Evolutionary conservation across 2,797 vertebrate species (phyloP), one percentile per base, ranked within the genome.

Genomic region (Notolepis coatsorum): DNA sequence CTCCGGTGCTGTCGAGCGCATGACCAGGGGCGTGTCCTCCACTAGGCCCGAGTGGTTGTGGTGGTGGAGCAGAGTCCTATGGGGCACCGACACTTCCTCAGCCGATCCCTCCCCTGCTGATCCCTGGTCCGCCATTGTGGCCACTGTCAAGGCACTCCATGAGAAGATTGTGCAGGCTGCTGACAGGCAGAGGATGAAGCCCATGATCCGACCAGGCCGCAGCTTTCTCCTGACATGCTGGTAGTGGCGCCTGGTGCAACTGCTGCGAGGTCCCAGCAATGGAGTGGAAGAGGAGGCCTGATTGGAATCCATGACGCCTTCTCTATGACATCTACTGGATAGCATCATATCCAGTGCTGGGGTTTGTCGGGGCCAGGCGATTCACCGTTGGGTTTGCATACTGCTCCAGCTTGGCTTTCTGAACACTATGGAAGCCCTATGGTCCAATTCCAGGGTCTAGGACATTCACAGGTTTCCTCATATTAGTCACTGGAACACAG

Each of bases 111-210:
- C 72, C 2, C n/a, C 43, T 1, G 18, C 13, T 1, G 63, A 68
- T 20, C 68, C 67, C 35, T 23, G 38, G 30, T 65, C 65, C 64
- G 68, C 78, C 5, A 73, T 49, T 64, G 82, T 92, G 68, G 65
- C 89, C 84, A 94, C 88, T 53, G 93, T 92, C 84, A 97, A 96
- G 96, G 96, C 96, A 96, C 95, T 93, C 88, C 94, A 85, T 65
- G 93, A 94, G 87, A 95, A 93, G 72, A 96, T 88, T 77, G 86
- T 89, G 90, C 94, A 94, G 78, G 96, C 89, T 60, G 87, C 94
- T 61, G 89, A 87, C 73, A 99, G 72, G 80, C 95, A 92, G 63
- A 97, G 12, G 60, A 94, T 61, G 55, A 99, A 94, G 73, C 94
- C 95, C 50, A 95, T 61, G 75, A 99, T 82, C 51, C 97, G 82